Evolutionary conservation across 2,888 invertebrate species (phyloP), one percentile per base, ranked within the genome.

Genomic region (Pristionchus exspectatus): DNA sequence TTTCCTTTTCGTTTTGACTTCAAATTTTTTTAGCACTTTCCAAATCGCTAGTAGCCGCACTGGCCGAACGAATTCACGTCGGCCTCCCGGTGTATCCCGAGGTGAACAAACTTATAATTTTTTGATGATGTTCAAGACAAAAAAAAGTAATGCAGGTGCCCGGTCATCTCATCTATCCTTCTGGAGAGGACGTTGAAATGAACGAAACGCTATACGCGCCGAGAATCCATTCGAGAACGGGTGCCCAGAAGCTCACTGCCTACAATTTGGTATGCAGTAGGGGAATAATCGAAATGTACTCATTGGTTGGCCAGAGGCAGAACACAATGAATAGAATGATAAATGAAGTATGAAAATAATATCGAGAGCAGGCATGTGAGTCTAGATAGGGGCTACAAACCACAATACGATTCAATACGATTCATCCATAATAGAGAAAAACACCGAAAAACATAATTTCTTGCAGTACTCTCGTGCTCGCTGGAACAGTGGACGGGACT

Each of bases 401-500:
- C n/a, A n/a, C n/a, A n/a, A n/a, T n/a, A n/a, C n/a, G n/a, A n/a
- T n/a, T n/a, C n/a, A n/a, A n/a, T n/a, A n/a, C n/a, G n/a, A n/a
- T n/a, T n/a, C n/a, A n/a, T n/a, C n/a, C n/a, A n/a, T n/a, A n/a
- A n/a, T n/a, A n/a, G n/a, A n/a, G n/a, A n/a, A n/a, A n/a, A n/a
- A n/a, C n/a, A n/a, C n/a, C n/a, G n/a, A n/a, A n/a, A n/a, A n/a
- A n/a, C n/a, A n/a, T n/a, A n/a, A n/a, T n/a, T n/a, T n/a, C n/a
- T 88, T 92, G 24, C 74, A 93, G 93, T 91, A 91, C 83, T 85
- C 91, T 24, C 90, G 90, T 63, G 72, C 77, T 10, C 66, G 90
- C 10, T 93, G 93, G 93, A 93, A 93, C 77, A 33, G 88, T 30
- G 85, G 89, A 18, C 93, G 93, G n/a, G 85, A 87, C 44, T 59